Conservation (phyloP, 1,140 invertebrate genomes). For the Cryptotermes secundus region DNA sequence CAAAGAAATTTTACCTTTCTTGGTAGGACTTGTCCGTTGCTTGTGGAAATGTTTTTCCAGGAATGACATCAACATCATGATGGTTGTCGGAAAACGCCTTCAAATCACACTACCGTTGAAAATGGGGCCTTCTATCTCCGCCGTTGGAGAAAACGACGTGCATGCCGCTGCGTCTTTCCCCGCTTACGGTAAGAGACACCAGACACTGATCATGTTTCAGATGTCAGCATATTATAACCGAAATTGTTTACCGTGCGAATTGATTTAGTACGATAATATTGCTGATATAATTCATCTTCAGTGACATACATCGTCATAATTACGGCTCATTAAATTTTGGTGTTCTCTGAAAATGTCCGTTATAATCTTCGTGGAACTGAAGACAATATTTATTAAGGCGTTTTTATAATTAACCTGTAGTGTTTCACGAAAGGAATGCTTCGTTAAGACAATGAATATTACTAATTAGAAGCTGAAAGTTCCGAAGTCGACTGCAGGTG, state of each 20-base stretch:
- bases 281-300: no score
- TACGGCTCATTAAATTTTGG: no score
- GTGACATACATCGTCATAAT: no score
- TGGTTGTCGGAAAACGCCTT: not conserved
- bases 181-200: not conserved
- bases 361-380: no score
- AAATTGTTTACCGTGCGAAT: not conserved
- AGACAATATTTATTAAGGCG: no score
- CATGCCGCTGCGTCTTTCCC: not conserved
- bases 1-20: not conserved
- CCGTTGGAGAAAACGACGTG: not conserved
- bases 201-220: not conserved
- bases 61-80: conserved; percentile 29
- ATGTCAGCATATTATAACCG: not conserved
- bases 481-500: no score
- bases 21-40: not conserved
- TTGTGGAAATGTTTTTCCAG: conserved; percentile 30
- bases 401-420: no score
- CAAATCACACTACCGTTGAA: not conserved
- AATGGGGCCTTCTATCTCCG: not conserved
- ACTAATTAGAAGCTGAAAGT: no score
- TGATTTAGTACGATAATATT: not conserved
- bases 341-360: no score
- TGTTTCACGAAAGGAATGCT: no score
- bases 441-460: no score